Conservation (phyloP, 2,888 invertebrate genomes). For the Sussaba pulchella region DNA sequence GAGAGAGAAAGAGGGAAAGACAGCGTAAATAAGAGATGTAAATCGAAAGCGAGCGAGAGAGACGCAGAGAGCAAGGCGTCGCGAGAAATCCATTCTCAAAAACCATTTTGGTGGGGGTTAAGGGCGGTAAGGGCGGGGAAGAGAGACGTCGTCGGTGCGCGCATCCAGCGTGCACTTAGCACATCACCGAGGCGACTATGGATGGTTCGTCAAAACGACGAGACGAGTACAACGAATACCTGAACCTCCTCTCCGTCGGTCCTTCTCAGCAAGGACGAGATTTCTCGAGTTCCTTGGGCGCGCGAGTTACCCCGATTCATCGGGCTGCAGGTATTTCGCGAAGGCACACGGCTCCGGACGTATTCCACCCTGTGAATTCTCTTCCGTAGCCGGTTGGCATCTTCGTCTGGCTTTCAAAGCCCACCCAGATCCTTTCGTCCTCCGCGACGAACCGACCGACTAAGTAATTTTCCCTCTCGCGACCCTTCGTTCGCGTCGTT, state of each 20-base stretch:
- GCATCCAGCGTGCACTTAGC: slow-evolving; percentile 15
- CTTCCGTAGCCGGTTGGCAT: background rate
- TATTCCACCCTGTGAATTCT: background rate
- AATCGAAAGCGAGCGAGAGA: background rate
- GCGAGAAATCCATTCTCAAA: slow-evolving; percentile 33
- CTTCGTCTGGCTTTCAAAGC: background rate
- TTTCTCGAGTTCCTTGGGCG: slow-evolving; percentile 12
- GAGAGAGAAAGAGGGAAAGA: too few relatives aligned
- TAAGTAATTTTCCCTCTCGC: too few relatives aligned
- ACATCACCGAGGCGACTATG: background rate
- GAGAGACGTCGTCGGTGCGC: slow-evolving; percentile 12
- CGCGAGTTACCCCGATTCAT: slow-evolving; percentile 38
- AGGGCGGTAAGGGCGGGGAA: too few relatives aligned
- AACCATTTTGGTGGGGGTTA: background rate
- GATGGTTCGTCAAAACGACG: slow-evolving; percentile 21
- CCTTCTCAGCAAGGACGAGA: background rate
- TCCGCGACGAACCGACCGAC: background rate
- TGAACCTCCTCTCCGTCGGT: background rate
- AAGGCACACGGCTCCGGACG: background rate
- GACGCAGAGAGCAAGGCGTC: background rate
- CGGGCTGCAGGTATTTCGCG: slow-evolving; percentile 7
- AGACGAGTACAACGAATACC: slow-evolving; percentile 23
- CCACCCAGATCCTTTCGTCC: background rate
- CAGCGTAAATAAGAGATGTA: too few relatives aligned
- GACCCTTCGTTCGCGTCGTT: too few relatives aligned